Conservation (phyloP, 1,140 invertebrate species). For the Lysiphlebus fabarum region DNA sequence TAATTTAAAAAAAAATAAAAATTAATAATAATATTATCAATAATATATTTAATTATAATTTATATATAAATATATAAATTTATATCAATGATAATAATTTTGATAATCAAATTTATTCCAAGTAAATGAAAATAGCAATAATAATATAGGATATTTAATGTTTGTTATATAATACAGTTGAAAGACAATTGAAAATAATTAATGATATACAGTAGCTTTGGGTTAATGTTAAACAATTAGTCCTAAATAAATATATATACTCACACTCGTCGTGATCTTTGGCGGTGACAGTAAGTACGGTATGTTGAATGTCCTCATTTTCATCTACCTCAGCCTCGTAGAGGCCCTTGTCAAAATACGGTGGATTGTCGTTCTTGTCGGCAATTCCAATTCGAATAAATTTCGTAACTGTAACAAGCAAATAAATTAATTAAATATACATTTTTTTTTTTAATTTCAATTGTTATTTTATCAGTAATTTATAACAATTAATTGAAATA, state of each 20-base stretch:
- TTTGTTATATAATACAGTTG: neutral
- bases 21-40: slow-evolving; percentile 25
- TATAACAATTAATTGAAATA: too few relatives aligned
- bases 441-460: too few relatives aligned
- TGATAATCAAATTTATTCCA: neutral
- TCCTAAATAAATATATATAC: slow-evolving; percentile 47
- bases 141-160: too few relatives aligned
- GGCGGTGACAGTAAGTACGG: slow-evolving; percentile 94
- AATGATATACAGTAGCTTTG: too few relatives aligned
- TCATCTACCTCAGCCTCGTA: slow-evolving; percentile 97
- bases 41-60: slow-evolving; percentile 1
- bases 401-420: slow-evolving; percentile 75
- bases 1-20: too few relatives aligned
- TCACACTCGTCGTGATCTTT: slow-evolving; percentile 98
- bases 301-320: slow-evolving; percentile 95
- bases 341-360: slow-evolving; percentile 92
- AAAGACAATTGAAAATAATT: neutral
- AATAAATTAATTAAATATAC: slow-evolving; percentile 23
- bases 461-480: too few relatives aligned
- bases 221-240: neutral
- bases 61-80: slow-evolving; percentile 6
- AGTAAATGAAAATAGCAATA: too few relatives aligned
- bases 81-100: neutral
- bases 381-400: slow-evolving; percentile 88
- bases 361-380: slow-evolving; percentile 97